Percentiles rank a stretch among this genome's conserved stretches.
These are phyloP conservation scores for Enteromius radiatus DNA, from an alignment of 2,797 vertebrate species.

Conservation along the genomic window DNA sequence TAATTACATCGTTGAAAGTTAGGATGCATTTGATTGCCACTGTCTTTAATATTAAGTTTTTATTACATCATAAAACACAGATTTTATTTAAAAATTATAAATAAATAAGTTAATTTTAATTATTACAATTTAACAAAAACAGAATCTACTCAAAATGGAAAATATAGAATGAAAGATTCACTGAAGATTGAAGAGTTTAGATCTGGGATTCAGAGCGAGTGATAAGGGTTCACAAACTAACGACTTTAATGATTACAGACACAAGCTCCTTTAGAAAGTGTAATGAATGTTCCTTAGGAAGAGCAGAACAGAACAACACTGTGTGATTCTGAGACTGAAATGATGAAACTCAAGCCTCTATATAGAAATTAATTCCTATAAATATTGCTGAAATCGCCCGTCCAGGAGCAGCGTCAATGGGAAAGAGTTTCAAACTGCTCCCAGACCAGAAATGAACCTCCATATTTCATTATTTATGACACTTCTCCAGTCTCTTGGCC, in stretches of 20 bases:
- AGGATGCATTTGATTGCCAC: neutral
- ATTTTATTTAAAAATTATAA: no score
- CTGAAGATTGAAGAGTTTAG: neutral
- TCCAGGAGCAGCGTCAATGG: constrained; percentile 5
- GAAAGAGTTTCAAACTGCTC: constrained; percentile 28
- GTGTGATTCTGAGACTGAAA: neutral
- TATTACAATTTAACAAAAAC: neutral
- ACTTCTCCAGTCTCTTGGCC: constrained; percentile 14
- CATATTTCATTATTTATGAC: constrained; percentile 24
- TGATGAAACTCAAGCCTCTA: neutral
- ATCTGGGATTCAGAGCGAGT: no score
- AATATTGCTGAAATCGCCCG: neutral
- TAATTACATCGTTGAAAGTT: neutral
- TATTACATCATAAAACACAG: neutral
- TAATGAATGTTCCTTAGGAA: neutral
- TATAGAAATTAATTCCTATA: no score
- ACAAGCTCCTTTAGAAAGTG: neutral
- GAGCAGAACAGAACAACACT: neutral
- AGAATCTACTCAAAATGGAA: neutral
- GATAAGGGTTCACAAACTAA: neutral
- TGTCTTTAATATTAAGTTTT: neutral
- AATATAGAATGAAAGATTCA: neutral
- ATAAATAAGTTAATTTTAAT: neutral
- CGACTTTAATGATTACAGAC: neutral
- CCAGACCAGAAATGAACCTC: neutral